These are phyloP conservation scores for Suricata suricatta DNA, from an alignment of 2,113 vertebrate genomes.

Conservation along the genomic window DNA sequence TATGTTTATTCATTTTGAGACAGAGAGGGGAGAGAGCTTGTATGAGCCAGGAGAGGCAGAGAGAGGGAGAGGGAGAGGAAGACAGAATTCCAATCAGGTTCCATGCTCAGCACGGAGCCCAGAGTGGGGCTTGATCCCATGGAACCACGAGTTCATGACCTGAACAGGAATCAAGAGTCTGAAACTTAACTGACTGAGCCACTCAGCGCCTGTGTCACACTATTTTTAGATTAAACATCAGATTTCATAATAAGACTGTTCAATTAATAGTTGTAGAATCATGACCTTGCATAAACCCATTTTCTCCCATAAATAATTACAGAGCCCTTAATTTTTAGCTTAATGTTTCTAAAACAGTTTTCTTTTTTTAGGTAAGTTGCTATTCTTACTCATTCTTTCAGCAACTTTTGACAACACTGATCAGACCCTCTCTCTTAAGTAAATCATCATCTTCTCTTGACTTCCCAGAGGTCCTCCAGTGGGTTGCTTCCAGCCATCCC, in stretches of 20 bases:
- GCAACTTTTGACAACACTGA: background rate
- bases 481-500: background rate
- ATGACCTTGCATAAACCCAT: background rate
- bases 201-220: background rate
- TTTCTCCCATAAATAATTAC: background rate
- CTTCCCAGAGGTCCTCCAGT: background rate
- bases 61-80: no score
- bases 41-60: no score
- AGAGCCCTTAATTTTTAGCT: background rate
- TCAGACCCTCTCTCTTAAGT: background rate
- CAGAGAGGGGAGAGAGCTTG: no score
- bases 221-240: constrained; percentile 22
- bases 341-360: background rate
- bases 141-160: no score
- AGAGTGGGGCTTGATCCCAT: no score
- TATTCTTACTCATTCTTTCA: background rate
- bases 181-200: no score
- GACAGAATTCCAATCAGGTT: no score
- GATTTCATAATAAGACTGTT: background rate
- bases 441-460: background rate
- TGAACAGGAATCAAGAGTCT: no score
- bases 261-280: background rate
- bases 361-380: background rate
- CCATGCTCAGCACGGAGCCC: no score
- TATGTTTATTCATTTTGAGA: no score